These are phyloP conservation scores for Centropyge bicolor DNA, from an alignment of 2,797 vertebrate genomes.

Conservation along the genomic window DNA sequence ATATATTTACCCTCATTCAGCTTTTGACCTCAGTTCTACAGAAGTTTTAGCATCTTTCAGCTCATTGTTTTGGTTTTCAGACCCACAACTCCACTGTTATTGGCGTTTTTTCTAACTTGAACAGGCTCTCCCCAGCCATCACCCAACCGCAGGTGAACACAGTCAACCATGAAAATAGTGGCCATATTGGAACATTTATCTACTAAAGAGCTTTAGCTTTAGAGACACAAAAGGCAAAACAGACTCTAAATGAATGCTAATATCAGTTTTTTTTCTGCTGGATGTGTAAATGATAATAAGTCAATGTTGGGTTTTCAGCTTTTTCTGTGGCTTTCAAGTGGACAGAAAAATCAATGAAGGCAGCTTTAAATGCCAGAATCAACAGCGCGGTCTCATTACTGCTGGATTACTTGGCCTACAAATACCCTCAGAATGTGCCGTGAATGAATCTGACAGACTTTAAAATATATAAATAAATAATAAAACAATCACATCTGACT, in stretches of 20 bases:
- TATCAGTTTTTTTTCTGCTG: not conserved
- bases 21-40: no score
- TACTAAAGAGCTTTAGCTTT: no score
- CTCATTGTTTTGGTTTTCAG: not conserved
- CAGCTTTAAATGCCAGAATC: conserved; percentile 17
- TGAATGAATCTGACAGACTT: not conserved
- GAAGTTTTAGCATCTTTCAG: no score
- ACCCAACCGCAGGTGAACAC: not conserved
- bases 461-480: not conserved
- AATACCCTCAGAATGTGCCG: not conserved
- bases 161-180: no score
- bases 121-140: not conserved
- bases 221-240: not conserved
- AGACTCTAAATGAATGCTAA: not conserved
- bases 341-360: not conserved
- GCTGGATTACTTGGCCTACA: not conserved
- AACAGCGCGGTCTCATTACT: not conserved
- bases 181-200: not conserved
- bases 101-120: not conserved
- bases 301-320: not conserved
- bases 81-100: not conserved
- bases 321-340: not conserved
- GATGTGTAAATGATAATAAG: not conserved
- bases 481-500: not conserved
- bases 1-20: no score